Base-by-base conservation (phyloP, 2,888 invertebrate species). In the Yponomeuta sedellus region DNA sequence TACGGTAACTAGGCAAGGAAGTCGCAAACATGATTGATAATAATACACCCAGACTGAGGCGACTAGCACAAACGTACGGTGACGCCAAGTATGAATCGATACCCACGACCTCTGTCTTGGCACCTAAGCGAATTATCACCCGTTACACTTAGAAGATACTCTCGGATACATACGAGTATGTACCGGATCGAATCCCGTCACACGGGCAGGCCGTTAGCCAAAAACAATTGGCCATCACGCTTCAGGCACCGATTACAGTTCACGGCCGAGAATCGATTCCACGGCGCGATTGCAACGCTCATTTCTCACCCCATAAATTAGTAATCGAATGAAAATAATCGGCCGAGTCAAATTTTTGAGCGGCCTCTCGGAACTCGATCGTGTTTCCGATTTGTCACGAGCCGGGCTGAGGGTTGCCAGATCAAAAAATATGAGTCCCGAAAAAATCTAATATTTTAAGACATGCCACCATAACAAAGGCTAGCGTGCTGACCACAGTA, bases 271-370 rank as follows among this genome's bases (percentile, higher is more conserved):
- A 83, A 84, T 84, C 84, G 79, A 83, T 81, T 80, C 69, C 71
- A 75, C 73, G 74, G 80, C 79, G 83, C 82, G 83, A 81, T 82
- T 81, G 79, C 74, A 75, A 81, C 78, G 81, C 79, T 79, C 77
- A 86, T 89, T 89, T 85, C 80, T 83, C 86, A 85, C 86, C 85
- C 85, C 82, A 85, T 89, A 88, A 88, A 90, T 89, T 85, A 84
- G 76, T 86, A 86, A 87, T 88, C 82, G 86, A 88, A 88, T 88
- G 81, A 81, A 81, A 79, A 76, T 87, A 88, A 90, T 89, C 82
- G 87, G 84, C 86, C 85, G 79, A 73, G 72, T 77, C 86, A 74
- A 86, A 90, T 88, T 85, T 82, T 81, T 81, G 85, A 85, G 85
- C 82, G 84, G 74, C 75, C 78, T 80, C 86, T 88, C 77, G 77